phyloP scores from a whole-genome alignment of 1,140 invertebrate species.

The Zaprionus davidi region DNA sequence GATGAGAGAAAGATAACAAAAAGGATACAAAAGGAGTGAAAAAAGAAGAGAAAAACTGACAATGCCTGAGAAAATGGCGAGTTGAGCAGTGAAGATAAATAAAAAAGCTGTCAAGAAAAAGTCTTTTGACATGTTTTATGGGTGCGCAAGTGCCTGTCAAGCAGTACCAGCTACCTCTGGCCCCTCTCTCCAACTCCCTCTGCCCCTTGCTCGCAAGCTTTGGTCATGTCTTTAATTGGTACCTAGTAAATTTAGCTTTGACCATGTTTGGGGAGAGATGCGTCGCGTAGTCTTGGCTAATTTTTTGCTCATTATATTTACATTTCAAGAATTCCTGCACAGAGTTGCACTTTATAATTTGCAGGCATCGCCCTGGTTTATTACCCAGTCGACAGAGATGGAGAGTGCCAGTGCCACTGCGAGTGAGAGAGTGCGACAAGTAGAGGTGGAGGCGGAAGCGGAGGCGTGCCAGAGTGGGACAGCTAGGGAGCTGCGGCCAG shows the following conservation, averaged over 20 bases:
- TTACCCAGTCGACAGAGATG: constrained; percentile 45
- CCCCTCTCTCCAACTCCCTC: constrained; percentile 19
- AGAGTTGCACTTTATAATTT: constrained; percentile 75
- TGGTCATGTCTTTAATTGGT: constrained; percentile 71
- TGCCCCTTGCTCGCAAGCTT: constrained; percentile 13
- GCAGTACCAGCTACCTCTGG: constrained; percentile 16
- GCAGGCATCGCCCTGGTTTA: constrained; percentile 65
- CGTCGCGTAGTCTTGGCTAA: constrained; percentile 64
- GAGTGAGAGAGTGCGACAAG: background rate
- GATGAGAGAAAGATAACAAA: constrained; percentile 6
- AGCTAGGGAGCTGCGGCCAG: constrained; percentile 42
- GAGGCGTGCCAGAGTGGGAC: constrained; percentile 52
- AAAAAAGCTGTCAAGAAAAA: constrained; percentile 44
- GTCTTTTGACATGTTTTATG: constrained; percentile 77
- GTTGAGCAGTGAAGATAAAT: constrained; percentile 10
- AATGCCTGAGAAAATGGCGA: constrained; percentile 36
- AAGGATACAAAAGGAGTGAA: constrained; percentile 2
- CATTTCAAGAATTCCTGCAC: constrained; percentile 77
- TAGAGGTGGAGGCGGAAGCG: constrained; percentile 1
- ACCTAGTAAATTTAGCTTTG: constrained; percentile 80
- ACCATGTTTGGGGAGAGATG: constrained; percentile 69
- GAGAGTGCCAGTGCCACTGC: background rate
- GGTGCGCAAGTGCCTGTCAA: constrained; percentile 47
- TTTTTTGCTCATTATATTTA: constrained; percentile 83
- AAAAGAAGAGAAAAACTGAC: constrained; percentile 5